Evolutionary conservation across 2,888 invertebrate genomes (phyloP).

Genomic region (Tachina lurida): DNA sequence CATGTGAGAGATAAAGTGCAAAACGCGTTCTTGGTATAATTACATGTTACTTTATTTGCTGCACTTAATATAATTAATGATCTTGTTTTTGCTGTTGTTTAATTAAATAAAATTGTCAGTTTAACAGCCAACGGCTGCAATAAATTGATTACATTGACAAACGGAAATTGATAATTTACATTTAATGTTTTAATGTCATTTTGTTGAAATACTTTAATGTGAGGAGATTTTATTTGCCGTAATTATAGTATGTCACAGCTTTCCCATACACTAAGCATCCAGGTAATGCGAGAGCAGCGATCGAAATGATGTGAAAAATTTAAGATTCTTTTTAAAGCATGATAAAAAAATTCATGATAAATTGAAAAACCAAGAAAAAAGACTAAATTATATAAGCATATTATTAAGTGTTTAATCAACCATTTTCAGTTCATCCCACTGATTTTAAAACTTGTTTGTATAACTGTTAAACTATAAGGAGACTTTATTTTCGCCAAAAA

Average conservation of each 20-base stretch:
- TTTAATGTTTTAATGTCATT: constrained; percentile 67
- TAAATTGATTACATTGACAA: constrained; percentile 72
- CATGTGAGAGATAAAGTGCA: constrained; percentile 4
- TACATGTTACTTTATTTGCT: constrained; percentile 66
- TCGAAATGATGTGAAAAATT: constrained; percentile 16
- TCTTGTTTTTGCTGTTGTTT: constrained; percentile 71
- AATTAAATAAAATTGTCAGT: constrained; percentile 72
- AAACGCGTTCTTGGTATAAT: constrained; percentile 58
- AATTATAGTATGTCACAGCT: constrained; percentile 23
- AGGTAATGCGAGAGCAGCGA: neutral
- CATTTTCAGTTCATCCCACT: too few relatives aligned
- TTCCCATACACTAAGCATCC: neutral
- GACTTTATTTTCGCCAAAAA: too few relatives aligned
- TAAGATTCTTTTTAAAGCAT: neutral
- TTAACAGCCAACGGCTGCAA: constrained; percentile 69
- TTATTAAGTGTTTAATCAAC: too few relatives aligned
- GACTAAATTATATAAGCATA: too few relatives aligned
- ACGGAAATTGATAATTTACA: constrained; percentile 71
- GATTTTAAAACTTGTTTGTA: too few relatives aligned
- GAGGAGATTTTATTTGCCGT: constrained; percentile 42
- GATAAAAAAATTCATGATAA: too few relatives aligned
- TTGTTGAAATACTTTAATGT: constrained; percentile 51
- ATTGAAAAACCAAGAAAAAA: too few relatives aligned
- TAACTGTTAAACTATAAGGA: too few relatives aligned
- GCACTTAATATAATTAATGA: constrained; percentile 70